These are phyloP conservation scores for Epinephelus fuscoguttatus DNA, from an alignment of 2,113 vertebrate species.

Conservation along the genomic window DNA sequence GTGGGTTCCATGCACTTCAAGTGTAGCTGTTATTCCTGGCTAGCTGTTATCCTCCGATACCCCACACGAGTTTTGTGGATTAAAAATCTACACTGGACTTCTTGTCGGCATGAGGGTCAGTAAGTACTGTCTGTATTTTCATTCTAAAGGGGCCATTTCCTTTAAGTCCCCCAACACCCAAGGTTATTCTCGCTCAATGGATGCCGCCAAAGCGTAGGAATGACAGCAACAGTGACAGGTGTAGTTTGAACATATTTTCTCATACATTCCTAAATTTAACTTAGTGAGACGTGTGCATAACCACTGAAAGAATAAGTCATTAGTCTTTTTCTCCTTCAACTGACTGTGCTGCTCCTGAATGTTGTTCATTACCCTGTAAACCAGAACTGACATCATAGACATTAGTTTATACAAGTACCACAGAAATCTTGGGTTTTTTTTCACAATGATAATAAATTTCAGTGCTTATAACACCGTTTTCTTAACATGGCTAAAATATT, in stretches of 20 bases:
- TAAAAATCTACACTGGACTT: too few relatives aligned
- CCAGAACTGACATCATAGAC: background rate
- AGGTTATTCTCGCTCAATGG: conserved; percentile 25
- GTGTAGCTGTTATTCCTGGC: too few relatives aligned
- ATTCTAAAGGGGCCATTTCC: background rate
- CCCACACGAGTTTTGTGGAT: too few relatives aligned
- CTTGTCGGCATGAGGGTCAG: too few relatives aligned
- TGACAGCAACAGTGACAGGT: conserved; percentile 3
- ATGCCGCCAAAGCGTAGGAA: background rate
- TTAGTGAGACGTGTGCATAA: too few relatives aligned
- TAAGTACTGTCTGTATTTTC: too few relatives aligned
- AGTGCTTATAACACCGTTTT: background rate
- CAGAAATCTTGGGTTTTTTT: background rate
- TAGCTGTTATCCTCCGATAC: too few relatives aligned
- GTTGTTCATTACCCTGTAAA: background rate
- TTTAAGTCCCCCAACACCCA: conserved; percentile 27
- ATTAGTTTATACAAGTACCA: background rate
- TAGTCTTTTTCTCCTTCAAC: background rate
- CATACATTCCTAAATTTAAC: too few relatives aligned
- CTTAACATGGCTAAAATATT: background rate
- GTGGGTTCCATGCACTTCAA: too few relatives aligned
- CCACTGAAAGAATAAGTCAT: too few relatives aligned
- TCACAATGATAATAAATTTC: background rate
- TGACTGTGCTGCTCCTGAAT: background rate
- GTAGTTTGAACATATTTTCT: background rate